Base-by-base conservation (phyloP, 2,797 vertebrate species). In the Threskiornis aethiopicus region DNA sequence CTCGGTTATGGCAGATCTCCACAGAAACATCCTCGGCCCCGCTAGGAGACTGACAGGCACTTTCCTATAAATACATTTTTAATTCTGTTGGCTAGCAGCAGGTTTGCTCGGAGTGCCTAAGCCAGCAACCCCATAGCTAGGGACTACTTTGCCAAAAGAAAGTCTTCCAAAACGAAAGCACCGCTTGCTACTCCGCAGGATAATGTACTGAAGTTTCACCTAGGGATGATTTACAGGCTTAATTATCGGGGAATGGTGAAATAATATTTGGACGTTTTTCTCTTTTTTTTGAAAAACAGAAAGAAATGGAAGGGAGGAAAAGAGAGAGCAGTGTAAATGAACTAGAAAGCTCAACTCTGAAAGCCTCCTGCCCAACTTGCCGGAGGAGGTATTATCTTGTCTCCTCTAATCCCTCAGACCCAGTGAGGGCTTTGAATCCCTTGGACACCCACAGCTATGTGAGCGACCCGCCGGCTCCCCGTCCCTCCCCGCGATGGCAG, bases 401-500 rank as follows among this genome's bases (percentile, higher is more conserved):
- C 14, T 10, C 10, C 1, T 77, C 35, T 62, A 4, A 44, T 71
- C 29, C 55, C 39, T 89, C 8, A 16, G 42, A 51, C 54, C 16
- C 28, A 59, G 35, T 1, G 39, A 79, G 70, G 76, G 9, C 41
- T 64, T 64, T 71, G 65, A 71, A 75, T 66, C 79, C 51, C 4
- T 2, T 22, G 61, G 64, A 75, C 61, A 41, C 54, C 14, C 41
- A 4, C n/a, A 46, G 17, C 46, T 35, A 3, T 7, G 49, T 31
- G 61, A 81, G 5, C 19, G 35, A 24, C 21, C 2, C 0, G 0
- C 62, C 0, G 2, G 20, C 20, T 58, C 79, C 67, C 52, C 0
- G 0, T 42, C 47, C 49, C 52, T 83, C 65, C 44, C 33, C 1
- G 0, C 0, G 2, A 2, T 0, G 42, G 21, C 71, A 64, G 51